Evolutionary conservation across 2,797 vertebrate genomes (phyloP), one percentile per base, ranked within the genome.

Genomic region (Mastacembelus armatus): DNA sequence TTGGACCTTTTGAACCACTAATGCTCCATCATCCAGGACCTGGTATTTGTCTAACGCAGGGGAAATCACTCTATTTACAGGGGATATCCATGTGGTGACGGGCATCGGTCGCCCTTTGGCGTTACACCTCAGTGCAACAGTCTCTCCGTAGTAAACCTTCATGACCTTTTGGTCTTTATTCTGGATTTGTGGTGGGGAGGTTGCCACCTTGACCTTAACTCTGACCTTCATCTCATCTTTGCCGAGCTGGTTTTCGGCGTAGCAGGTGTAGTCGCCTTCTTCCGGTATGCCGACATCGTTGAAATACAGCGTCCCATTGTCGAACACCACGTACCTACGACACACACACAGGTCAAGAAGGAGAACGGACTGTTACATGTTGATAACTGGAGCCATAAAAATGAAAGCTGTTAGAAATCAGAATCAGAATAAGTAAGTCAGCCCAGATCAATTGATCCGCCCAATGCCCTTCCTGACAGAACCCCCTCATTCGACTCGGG

Each of bases 241-340:
- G 26, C 97, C 97, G 0, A 96, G 87, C 66, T 94, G 95, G 87
- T 99, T 99, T 58, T 97, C 92, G 0, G 97, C 97, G 2, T 97
- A 94, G 83, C 97, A 99, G 0, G 95, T 99, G 80, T 99, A 99
- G 81, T 96, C 94, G 0, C 97, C 97, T 27, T 96, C 95, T 21
- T 97, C 95, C 10, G 91, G 92, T 84, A 91, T 77, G 4, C 95
- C 96, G 1, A 96, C 95, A 0, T 96, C 94, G n/a, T 96, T 95
- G 74, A 98, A 94, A 85, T 92, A 96, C 30, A 99, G 87, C 0
- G 97, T 98, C 14, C 97, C 97, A 1, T 99, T 99, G 85, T 95
- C 77, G 4, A 98, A 98, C 10, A 99, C 94, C 35, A 96, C 95
- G 0, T 95, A 97, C 52, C 91, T 92, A 10, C 19, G 26, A 18